Evolutionary conservation across 2,797 vertebrate genomes (phyloP), one percentile per base, ranked within the genome.

Genomic region (Ispidina picta): DNA sequence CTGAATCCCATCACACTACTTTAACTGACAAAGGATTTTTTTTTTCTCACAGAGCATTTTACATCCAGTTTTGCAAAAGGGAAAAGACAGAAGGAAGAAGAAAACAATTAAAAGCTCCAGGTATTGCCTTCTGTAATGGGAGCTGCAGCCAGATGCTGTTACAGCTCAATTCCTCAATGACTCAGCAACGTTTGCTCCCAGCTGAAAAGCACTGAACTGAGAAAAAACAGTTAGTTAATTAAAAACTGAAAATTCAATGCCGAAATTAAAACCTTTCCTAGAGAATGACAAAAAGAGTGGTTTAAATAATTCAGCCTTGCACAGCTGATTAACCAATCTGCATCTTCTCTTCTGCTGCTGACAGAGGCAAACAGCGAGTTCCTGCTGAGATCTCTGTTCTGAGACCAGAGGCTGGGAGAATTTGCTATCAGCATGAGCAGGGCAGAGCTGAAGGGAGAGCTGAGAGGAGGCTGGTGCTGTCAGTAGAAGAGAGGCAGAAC

Each of bases 221-320:
- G 95, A 87, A 55, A 96, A 96, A 97, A 84, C 78, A 95, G 94
- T 91, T 95, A 96, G 96, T 97, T 97, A 98, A 97, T 97, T 97
- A 97, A 97, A 97, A 97, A 94, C 94, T 96, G 97, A 94, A 97
- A 96, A 97, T 96, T 95, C 96, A 97, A 91, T 87, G 92, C 79
- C 92, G 91, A 97, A 97, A 98, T 97, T 91, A 97, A 94, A 95
- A 94, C 95, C 95, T 96, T 95, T 97, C 63, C 62, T 78, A 43
- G 66, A 95, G 74, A 97, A 95, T 96, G 96, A 96, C 93, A 97
- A 88, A 88, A 96, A 84, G 58, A 89, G 70, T 41, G 51, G 51
- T 88, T 93, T 96, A 96, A 97, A 97, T 96, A 96, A 97, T 96
- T 96, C 96, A 96, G 91, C 68, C 74, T 94, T 93, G 80, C 91